phyloP scores from a whole-genome alignment of 1,140 invertebrate genomes.

The Calycopis cecrops region DNA sequence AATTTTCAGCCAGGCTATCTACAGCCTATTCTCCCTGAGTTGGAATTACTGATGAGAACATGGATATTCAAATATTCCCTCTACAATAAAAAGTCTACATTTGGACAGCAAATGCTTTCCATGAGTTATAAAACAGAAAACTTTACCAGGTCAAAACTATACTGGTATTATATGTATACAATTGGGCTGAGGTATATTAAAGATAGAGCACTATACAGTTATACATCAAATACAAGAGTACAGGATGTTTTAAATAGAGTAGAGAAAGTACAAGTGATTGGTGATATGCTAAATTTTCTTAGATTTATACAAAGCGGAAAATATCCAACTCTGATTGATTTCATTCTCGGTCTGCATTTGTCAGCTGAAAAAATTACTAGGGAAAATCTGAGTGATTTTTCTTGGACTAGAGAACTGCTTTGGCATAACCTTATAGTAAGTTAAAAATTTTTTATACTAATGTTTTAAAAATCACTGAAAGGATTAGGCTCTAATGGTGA shows the following conservation, averaged over 20 bases:
- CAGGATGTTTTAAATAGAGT: slow-evolving; percentile 69
- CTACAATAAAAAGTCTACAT: slow-evolving; percentile 71
- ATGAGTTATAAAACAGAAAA: slow-evolving; percentile 75
- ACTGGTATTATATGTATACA: slow-evolving; percentile 74
- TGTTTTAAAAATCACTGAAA: no score
- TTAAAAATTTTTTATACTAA: slow-evolving; percentile 11
- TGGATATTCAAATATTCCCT: slow-evolving; percentile 77
- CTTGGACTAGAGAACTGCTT: slow-evolving; percentile 79
- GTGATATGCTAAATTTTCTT: slow-evolving; percentile 78
- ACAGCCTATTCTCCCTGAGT: slow-evolving; percentile 73
- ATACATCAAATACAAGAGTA: slow-evolving; percentile 67
- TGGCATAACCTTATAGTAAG: slow-evolving; percentile 82
- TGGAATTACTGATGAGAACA: slow-evolving; percentile 76
- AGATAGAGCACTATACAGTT: slow-evolving; percentile 71
- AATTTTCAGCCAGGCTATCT: slow-evolving; percentile 72
- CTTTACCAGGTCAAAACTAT: slow-evolving; percentile 69
- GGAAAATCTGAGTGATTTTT: slow-evolving; percentile 76
- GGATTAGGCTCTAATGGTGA: no score
- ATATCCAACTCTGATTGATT: slow-evolving; percentile 77
- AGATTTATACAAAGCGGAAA: slow-evolving; percentile 78
- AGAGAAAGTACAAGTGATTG: slow-evolving; percentile 74
- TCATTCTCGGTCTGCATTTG: slow-evolving; percentile 72
- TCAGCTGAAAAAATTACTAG: slow-evolving; percentile 66
- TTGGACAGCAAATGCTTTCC: slow-evolving; percentile 79
- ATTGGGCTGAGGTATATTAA: slow-evolving; percentile 74